Evolutionary conservation across 2,113 vertebrate genomes (phyloP), one percentile per base, ranked within the genome.

Genomic region (Ailurus styani): DNA sequence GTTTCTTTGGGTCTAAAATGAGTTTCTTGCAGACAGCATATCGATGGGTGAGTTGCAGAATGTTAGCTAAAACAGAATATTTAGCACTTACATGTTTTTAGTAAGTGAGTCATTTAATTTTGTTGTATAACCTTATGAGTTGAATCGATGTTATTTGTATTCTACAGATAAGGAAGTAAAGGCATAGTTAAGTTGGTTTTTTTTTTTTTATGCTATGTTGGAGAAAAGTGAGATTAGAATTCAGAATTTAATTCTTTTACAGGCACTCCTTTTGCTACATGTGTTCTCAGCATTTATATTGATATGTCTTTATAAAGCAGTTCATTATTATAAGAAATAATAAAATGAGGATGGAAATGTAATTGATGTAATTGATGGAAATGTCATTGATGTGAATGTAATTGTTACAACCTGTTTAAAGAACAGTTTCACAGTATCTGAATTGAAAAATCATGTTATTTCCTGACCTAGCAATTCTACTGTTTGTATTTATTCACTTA

Each of bases 111-210:
- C 45, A 60, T 68, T 93, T 89, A 77, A 54, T 87, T 87, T 87
- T 64, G 50, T 62, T 95, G 18, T 87, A 45, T 79, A 87, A 62
- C 27, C 29, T 75, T 70, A 47, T 88, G 21, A 90, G 27, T 52
- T 60, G 3, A 17, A 50, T 89, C 50, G n/a, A 15, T 93, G 50
- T 70, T 11, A 42, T 85, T 85, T 91, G 29, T 84, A 34, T 77
- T 85, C 85, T 90, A 85, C 20, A 93, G 54, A 42, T 94, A 90
- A 86, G 62, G 72, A 94, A 72, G 40, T 94, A 34, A 77, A 77
- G 14, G 11, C 77, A 42, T 85, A 45, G 37, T 82, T 83, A 40
- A 45, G 37, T 82, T 83, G 34, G 29, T 57, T 57, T 57, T 57
- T 57, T 42, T 50, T 75, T 73, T 87, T 81, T 93, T 45, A 64